Evolutionary conservation across 1,140 invertebrate genomes (phyloP).

Genomic region (Himalopsyche phryganea): DNA sequence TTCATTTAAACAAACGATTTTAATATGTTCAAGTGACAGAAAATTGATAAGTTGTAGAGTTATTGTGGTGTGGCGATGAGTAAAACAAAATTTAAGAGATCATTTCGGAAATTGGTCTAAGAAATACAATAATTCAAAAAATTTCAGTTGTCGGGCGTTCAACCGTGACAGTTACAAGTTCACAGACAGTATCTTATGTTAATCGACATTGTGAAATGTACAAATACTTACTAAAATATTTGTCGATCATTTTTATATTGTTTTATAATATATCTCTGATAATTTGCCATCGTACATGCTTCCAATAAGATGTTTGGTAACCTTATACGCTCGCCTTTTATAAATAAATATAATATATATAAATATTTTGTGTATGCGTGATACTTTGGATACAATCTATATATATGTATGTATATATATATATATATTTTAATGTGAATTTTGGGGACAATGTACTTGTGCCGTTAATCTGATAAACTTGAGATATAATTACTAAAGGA

Average conservation of each 20-base stretch:
- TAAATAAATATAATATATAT: slow-evolving; percentile 16
- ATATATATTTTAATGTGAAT: slow-evolving; percentile 17
- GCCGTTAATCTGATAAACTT: slow-evolving; percentile 12
- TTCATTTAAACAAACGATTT: too few relatives aligned
- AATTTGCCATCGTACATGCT: slow-evolving; percentile 3
- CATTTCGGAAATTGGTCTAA: too few relatives aligned
- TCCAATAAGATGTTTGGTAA: slow-evolving; percentile 7
- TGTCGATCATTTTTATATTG: slow-evolving; percentile 17
- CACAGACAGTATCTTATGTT: slow-evolving; percentile 20
- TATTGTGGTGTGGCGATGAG: too few relatives aligned
- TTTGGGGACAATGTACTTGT: slow-evolving; percentile 10
- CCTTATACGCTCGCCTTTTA: slow-evolving; percentile 17
- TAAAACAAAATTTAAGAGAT: too few relatives aligned
- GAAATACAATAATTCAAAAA: too few relatives aligned
- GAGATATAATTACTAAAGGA: slow-evolving; percentile 5
- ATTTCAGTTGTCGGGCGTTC: slow-evolving; percentile 6
- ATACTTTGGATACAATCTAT: slow-evolving; percentile 19
- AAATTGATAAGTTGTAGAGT: too few relatives aligned
- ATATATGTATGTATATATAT: too few relatives aligned
- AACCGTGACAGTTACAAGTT: slow-evolving; percentile 9
- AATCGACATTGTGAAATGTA: slow-evolving; percentile 19
- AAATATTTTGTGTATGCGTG: slow-evolving; percentile 14
- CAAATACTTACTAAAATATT: slow-evolving; percentile 22
- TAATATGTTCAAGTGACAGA: too few relatives aligned
- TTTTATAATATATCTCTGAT: slow-evolving; percentile 11